These are phyloP conservation scores for Goniozus legneri DNA, from an alignment of 1,140 invertebrate species.

Conservation along the genomic window DNA sequence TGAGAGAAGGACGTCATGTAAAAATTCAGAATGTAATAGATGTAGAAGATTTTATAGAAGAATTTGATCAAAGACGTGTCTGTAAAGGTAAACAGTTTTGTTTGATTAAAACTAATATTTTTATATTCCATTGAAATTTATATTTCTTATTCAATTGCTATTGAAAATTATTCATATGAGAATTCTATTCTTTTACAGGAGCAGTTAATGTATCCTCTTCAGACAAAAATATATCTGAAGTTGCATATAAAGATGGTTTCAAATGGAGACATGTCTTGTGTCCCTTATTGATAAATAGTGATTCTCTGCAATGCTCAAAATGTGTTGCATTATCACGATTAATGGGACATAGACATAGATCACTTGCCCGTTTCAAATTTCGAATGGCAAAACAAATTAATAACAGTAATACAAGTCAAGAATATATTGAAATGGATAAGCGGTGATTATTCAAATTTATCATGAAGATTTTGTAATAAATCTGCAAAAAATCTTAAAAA, in stretches of 20 bases:
- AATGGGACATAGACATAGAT: slow-evolving; percentile 8
- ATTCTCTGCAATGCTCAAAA: slow-evolving; percentile 32
- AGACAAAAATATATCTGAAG: slow-evolving; percentile 22
- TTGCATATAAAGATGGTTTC: slow-evolving; percentile 34
- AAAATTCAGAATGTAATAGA: slow-evolving; percentile 33
- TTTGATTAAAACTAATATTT: too few relatives aligned
- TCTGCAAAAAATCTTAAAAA: too few relatives aligned
- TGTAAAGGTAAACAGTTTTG: slow-evolving; percentile 38
- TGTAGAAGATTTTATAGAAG: slow-evolving; percentile 43
- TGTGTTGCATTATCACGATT: slow-evolving; percentile 28
- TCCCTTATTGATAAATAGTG: slow-evolving; percentile 38
- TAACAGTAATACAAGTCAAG: not conserved
- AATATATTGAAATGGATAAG: too few relatives aligned
- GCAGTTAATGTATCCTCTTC: slow-evolving; percentile 10
- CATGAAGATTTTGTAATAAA: too few relatives aligned
- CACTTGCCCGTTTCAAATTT: too few relatives aligned
- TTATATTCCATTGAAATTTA: slow-evolving; percentile 2
- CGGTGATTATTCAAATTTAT: too few relatives aligned
- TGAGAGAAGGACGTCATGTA: slow-evolving; percentile 29
- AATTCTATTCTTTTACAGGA: too few relatives aligned
- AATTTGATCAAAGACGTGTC: slow-evolving; percentile 40
- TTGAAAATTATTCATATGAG: too few relatives aligned
- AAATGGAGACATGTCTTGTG: slow-evolving; percentile 44
- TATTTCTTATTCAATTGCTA: too few relatives aligned
- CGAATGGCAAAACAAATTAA: slow-evolving; percentile 4